Percentiles rank a stretch among this genome's conserved stretches.
These are phyloP conservation scores for Yponomeuta evonymella DNA, from an alignment of 2,888 invertebrate genomes.

Conservation along the genomic window DNA sequence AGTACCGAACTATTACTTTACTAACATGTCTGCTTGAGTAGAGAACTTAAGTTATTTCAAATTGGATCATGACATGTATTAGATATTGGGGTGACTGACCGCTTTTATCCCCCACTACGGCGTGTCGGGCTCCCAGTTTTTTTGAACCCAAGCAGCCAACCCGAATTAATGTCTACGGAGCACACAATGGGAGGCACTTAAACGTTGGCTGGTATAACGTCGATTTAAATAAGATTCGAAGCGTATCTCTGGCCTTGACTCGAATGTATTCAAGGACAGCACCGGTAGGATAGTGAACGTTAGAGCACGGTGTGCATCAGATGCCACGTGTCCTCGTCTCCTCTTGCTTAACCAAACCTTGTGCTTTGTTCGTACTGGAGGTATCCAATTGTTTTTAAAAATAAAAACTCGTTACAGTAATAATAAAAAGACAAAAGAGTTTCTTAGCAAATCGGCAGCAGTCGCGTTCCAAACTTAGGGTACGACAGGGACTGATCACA, in stretches of 20 bases:
- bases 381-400: not conserved
- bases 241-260: constrained; percentile 57
- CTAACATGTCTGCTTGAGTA: not conserved
- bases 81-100: constrained; percentile 54
- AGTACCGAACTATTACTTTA: constrained; percentile 1
- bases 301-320: constrained; percentile 20
- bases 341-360: not conserved
- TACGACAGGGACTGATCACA: not conserved
- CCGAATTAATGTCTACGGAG: constrained; percentile 51
- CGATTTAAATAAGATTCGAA: constrained; percentile 38
- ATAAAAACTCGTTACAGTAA: too few species aligned
- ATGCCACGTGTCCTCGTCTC: constrained; percentile 14
- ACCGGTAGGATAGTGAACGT: constrained; percentile 28
- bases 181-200: constrained; percentile 53
- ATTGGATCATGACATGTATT: constrained; percentile 46
- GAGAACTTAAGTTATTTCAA: constrained; percentile 43
- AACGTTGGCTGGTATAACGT: constrained; percentile 31
- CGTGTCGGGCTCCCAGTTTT: constrained; percentile 28
- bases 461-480: not conserved
- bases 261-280: constrained; percentile 50
- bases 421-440: not conserved
- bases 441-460: not conserved
- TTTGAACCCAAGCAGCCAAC: constrained; percentile 48
- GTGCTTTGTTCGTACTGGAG: not conserved
- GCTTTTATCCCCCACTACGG: constrained; percentile 45